Percentiles rank a stretch among this genome's conserved stretches.
These are phyloP conservation scores for Pelosia muscerda DNA, from an alignment of 2,888 invertebrate genomes.

Conservation along the genomic window DNA sequence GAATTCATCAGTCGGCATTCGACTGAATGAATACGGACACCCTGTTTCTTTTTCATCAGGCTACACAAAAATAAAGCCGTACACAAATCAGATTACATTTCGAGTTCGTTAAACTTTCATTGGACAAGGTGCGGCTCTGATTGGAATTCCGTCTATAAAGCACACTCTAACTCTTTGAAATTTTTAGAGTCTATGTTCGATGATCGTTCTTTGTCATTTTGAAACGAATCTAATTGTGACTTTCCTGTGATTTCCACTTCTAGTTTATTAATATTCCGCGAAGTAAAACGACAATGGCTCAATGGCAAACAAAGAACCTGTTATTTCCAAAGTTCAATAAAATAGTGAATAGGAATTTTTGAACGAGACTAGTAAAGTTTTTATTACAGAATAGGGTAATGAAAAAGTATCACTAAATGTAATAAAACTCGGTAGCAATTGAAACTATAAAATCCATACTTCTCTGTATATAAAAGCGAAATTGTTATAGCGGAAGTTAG, in stretches of 20 bases:
- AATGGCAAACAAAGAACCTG: background rate
- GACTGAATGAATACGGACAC: constrained; percentile 28
- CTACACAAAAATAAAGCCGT: constrained; percentile 58
- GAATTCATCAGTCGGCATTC: constrained; percentile 18
- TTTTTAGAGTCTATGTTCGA: constrained; percentile 21
- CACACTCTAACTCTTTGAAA: constrained; percentile 45
- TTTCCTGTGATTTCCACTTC: background rate
- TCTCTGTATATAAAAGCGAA: background rate
- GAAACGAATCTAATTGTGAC: constrained; percentile 10
- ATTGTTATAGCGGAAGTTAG: background rate
- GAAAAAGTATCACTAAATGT: background rate
- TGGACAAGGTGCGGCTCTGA: constrained; percentile 60
- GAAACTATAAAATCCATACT: too few species aligned
- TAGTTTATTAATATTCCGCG: background rate
- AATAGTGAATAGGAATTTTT: too few species aligned
- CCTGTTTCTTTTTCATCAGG: constrained; percentile 47
- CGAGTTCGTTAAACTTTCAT: constrained; percentile 76
- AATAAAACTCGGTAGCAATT: too few species aligned
- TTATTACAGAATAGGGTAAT: background rate
- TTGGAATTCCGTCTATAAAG: constrained; percentile 62
- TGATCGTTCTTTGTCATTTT: constrained; percentile 23
- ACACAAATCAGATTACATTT: constrained; percentile 74
- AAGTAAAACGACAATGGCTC: background rate
- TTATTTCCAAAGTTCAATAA: background rate
- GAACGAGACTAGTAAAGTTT: too few species aligned